Conservation (phyloP, 2,888 invertebrate species). For the Megaustenia siamemsis region DNA sequence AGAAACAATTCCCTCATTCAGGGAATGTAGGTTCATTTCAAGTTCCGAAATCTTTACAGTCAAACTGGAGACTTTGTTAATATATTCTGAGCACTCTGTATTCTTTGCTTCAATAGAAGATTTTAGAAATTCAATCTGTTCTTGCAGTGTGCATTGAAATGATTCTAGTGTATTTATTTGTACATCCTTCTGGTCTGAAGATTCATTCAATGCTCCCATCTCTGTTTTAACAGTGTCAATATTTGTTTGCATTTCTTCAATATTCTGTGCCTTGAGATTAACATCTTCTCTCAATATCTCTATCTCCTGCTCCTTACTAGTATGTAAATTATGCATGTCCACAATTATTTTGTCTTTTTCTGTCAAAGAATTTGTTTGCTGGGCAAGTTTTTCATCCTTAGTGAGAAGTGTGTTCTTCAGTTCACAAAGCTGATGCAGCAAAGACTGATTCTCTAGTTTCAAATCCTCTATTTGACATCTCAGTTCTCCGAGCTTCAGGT, state of each 20-base stretch:
- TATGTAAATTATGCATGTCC: constrained; percentile 10
- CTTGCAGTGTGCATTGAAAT: not conserved
- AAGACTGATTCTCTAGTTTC: constrained; percentile 57
- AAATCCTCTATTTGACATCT: constrained; percentile 55
- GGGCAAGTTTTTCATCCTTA: constrained; percentile 1
- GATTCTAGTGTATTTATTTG: constrained; percentile 6
- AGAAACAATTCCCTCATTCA: not conserved
- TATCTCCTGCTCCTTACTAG: constrained; percentile 13
- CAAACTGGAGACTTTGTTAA: not conserved
- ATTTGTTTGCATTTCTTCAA: constrained; percentile 1
- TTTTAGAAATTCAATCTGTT: not conserved
- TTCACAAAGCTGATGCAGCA: constrained; percentile 55
- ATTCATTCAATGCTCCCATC: not conserved
- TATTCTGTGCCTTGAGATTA: not conserved
- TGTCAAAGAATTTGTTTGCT: not conserved
- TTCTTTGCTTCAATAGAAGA: not conserved
- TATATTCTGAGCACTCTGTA: not conserved
- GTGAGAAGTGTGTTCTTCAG: not conserved
- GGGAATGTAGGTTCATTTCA: constrained; percentile 1
- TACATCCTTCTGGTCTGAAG: not conserved
- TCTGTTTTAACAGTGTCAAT: not conserved
- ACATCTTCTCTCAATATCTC: not conserved
- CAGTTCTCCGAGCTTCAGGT: constrained; percentile 61
- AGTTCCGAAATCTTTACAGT: not conserved
- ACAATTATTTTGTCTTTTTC: constrained; percentile 22